Evolutionary conservation across 2,888 invertebrate genomes (phyloP).

Genomic region (Ptychoptera contaminata): DNA sequence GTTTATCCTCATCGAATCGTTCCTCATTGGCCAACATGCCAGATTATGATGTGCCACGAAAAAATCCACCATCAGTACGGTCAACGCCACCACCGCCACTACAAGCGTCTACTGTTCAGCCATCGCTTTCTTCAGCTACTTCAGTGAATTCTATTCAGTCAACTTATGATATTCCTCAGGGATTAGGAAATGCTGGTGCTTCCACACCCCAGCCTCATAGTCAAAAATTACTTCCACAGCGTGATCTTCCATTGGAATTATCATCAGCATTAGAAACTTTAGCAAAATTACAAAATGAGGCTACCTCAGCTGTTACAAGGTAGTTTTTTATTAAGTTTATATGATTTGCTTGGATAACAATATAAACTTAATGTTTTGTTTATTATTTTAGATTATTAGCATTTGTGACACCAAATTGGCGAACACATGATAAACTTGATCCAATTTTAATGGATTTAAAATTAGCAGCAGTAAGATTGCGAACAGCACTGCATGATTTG

Average conservation of each 20-base stretch:
- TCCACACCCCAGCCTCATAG: slow-evolving; percentile 16
- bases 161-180: slow-evolving; percentile 45
- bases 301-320: slow-evolving; percentile 64
- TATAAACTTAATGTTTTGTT: background rate
- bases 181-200: slow-evolving; percentile 1
- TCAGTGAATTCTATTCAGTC: slow-evolving; percentile 16
- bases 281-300: slow-evolving; percentile 60
- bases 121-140: slow-evolving; percentile 11
- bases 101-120: slow-evolving; percentile 5
- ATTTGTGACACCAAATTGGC: slow-evolving; percentile 69
- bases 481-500: slow-evolving; percentile 70
- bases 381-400: slow-evolving; percentile 36
- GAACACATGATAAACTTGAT: slow-evolving; percentile 62
- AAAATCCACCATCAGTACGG: slow-evolving; percentile 28
- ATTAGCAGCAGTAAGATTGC: slow-evolving; percentile 58
- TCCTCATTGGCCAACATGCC: slow-evolving; percentile 42
- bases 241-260: slow-evolving; percentile 56
- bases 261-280: slow-evolving; percentile 61
- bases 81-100: slow-evolving; percentile 13
- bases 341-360: background rate
- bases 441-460: slow-evolving; percentile 68
- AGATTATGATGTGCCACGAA: slow-evolving; percentile 53
- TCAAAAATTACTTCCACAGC: slow-evolving; percentile 21
- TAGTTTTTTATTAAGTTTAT: slow-evolving; percentile 12
- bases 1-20: slow-evolving; percentile 36